Evolutionary conservation across 2,888 invertebrate species (phyloP).

Genomic region (Cecidostiba fungosa): DNA sequence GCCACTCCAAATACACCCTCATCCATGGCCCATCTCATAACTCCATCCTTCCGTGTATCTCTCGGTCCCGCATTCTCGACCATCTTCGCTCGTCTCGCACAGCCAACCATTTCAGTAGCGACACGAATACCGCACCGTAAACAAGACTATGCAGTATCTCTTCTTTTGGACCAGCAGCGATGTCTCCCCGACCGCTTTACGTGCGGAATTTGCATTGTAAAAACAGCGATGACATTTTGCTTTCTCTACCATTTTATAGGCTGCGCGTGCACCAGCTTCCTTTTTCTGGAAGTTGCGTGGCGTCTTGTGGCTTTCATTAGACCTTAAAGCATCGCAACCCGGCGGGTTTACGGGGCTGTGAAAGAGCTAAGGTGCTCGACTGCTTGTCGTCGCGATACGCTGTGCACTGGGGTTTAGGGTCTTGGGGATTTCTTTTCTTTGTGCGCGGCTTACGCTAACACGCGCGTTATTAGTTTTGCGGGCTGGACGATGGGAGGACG

Average conservation of each 20-base stretch:
- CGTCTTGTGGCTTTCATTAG: slow-evolving; percentile 39
- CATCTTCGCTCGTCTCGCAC: background rate
- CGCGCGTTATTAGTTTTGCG: slow-evolving; percentile 27
- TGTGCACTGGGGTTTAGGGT: background rate
- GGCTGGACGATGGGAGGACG: background rate
- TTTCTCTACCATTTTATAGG: background rate
- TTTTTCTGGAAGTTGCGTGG: slow-evolving; percentile 10
- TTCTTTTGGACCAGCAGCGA: background rate
- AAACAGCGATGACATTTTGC: slow-evolving; percentile 15
- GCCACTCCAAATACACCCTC: background rate
- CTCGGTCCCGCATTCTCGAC: background rate
- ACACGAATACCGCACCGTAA: slow-evolving; percentile 4
- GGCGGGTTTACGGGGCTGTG: slow-evolving; percentile 18
- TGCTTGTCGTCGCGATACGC: background rate
- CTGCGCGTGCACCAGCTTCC: background rate
- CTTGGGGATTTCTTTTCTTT: background rate
- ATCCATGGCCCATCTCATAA: slow-evolving; percentile 1
- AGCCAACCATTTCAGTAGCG: background rate
- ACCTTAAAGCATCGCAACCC: slow-evolving; percentile 7
- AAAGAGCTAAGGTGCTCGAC: slow-evolving; percentile 10
- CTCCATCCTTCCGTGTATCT: background rate
- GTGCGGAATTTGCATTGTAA: slow-evolving; percentile 47
- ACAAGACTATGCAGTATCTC: slow-evolving; percentile 8
- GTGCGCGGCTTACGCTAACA: slow-evolving; percentile 24
- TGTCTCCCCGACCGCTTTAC: slow-evolving; percentile 17